Evolutionary conservation across 2,113 vertebrate genomes (phyloP), one percentile per base, ranked within the genome.

Genomic region (Chroicocephalus ridibundus): DNA sequence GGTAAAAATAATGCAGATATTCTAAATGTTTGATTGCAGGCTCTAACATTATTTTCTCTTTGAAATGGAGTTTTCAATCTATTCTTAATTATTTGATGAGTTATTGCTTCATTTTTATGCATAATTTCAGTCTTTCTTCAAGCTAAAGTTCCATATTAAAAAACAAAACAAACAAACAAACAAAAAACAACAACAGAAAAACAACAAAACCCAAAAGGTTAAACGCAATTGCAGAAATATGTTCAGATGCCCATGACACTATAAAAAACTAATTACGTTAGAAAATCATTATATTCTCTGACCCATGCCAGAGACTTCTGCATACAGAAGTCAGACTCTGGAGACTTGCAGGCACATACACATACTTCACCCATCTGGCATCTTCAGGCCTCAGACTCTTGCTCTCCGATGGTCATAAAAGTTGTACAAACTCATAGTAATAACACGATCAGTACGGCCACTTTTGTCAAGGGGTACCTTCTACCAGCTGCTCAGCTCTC

Each of bases 1-100:
- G 31, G 31, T 80, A 90, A 96, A 97, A 96, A 88, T 62, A 92
- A 97, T 72, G 32, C 54, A 62, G 32, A 74, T 68, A 81, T 61
- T 94, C 77, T 78, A 92, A 87, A 86, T 51, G 34, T 68, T 68
- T 82, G 17, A 77, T 79, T 83, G 74, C 0, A 1, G 85, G 7
- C 27, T 44, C 62, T 38, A 57, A 49, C 25, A 10, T 29, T 86
- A 6, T 86, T 82, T 93, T 66, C 47, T 86, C n/a, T 92, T 66
- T 72, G 31, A 88, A 89, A 94, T 51, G 10, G 42, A 94, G 47
- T 61, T 84, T 84, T 88, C 17, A 66, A 70, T 27, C 58, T 24
- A 40, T 25, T 46, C 38, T 69, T 78, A 55, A 62, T 80, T 92
- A 74, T 57, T 75, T 79, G 52, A 79, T 57, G 22, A 91, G 21